Evolutionary conservation across 2,797 vertebrate genomes (phyloP).

Genomic region (Sebastes ruberrimus): DNA sequence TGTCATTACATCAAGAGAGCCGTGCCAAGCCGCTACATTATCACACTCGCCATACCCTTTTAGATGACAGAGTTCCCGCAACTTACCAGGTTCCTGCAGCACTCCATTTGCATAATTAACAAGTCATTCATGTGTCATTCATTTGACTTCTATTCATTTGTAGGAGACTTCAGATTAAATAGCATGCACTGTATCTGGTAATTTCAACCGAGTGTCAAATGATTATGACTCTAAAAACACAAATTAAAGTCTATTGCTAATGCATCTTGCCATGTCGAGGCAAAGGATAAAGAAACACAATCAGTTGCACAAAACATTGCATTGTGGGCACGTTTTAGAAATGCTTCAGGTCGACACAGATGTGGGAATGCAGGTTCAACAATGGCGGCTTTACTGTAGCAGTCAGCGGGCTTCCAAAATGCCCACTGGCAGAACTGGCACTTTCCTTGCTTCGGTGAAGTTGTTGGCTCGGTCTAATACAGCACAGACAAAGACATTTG

Average conservation of each 20-base stretch:
- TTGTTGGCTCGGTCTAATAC: conserved; percentile 33
- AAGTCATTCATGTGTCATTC: conserved; percentile 84
- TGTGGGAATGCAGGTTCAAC: conserved; percentile 57
- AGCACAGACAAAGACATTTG: conserved; percentile 36
- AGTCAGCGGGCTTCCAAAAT: conserved; percentile 39
- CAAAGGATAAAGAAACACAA: conserved; percentile 4
- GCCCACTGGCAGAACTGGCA: conserved; percentile 47
- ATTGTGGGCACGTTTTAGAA: conserved; percentile 22
- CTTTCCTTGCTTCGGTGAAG: conserved; percentile 42
- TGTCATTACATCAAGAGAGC: conserved; percentile 90
- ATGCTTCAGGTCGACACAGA: conserved; percentile 57
- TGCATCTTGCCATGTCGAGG: conserved; percentile 12
- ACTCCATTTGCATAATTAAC: conserved; percentile 87
- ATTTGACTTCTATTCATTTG: conserved; percentile 78
- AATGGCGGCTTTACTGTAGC: conserved; percentile 48
- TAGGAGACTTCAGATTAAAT: conserved; percentile 70
- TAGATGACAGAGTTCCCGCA: conserved; percentile 84
- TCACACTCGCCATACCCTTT: conserved; percentile 85
- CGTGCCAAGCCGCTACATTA: conserved; percentile 84
- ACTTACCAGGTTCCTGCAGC: conserved; percentile 80
- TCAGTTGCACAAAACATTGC: conserved; percentile 3
- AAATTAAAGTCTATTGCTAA: conserved; percentile 48
- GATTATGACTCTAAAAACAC: conserved; percentile 52
- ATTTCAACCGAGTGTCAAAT: conserved; percentile 53
- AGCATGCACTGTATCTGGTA: conserved; percentile 56